These are phyloP conservation scores for Arbacia lixula DNA, from an alignment of 53 echinoderm and acorn worm species.

Conservation along the genomic window DNA sequence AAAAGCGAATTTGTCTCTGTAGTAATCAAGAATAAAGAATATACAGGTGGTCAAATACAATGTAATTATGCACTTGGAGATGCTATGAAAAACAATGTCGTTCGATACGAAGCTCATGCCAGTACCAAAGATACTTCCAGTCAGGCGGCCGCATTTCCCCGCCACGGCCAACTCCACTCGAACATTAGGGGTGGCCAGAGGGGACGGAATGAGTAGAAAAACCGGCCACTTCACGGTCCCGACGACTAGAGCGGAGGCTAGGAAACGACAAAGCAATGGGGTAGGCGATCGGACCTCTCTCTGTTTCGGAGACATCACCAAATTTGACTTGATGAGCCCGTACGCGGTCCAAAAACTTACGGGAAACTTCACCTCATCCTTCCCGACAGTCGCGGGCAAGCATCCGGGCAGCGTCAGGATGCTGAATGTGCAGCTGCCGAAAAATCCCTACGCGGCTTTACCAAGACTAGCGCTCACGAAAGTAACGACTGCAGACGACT, in stretches of 20 bases:
- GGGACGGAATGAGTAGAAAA: slow-evolving; percentile 19
- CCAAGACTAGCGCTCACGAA: slow-evolving; percentile 34
- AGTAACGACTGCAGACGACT: background rate
- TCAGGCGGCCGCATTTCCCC: background rate
- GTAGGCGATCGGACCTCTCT: background rate
- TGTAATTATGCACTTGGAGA: too few relatives aligned
- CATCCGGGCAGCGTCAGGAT: background rate
- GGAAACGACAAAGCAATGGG: background rate
- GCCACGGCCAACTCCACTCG: background rate
- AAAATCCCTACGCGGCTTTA: slow-evolving; percentile 21
- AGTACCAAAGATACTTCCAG: background rate
- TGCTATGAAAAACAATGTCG: background rate
- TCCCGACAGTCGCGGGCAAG: slow-evolving; percentile 9
- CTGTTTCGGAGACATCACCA: slow-evolving; percentile 28
- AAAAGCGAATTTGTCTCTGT: too few relatives aligned
- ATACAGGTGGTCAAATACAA: too few relatives aligned
- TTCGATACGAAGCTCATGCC: slow-evolving; percentile 23
- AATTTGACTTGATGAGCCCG: slow-evolving; percentile 52
- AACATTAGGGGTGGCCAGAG: slow-evolving; percentile 5
- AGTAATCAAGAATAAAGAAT: too few relatives aligned
- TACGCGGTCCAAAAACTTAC: slow-evolving; percentile 27
- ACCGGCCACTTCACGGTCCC: background rate
- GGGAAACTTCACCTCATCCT: slow-evolving; percentile 14
- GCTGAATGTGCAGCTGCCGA: slow-evolving; percentile 36
- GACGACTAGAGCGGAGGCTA: background rate